Evolutionary conservation across 2,113 vertebrate species (phyloP).

Genomic region (Sakesphorus luctuosus): DNA sequence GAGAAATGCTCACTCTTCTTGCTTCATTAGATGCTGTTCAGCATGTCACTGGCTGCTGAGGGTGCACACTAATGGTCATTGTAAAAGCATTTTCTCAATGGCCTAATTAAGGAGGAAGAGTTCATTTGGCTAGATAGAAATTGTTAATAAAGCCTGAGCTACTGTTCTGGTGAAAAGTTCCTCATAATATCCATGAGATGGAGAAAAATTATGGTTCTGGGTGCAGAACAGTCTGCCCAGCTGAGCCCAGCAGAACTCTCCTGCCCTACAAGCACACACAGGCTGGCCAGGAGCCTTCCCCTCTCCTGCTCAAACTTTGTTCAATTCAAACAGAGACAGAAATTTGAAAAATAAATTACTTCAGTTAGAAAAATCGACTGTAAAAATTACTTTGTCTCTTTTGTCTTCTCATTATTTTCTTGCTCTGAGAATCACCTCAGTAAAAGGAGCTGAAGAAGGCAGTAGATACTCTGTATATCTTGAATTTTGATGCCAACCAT

Average conservation of each 20-base stretch:
- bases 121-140: neutral
- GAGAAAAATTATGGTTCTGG: neutral
- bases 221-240: neutral
- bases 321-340: neutral
- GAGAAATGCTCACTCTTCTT: neutral
- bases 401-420: neutral
- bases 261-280: fast-evolving
- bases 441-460: neutral
- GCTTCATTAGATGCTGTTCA: neutral
- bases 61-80: neutral
- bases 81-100: neutral
- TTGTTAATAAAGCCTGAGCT: neutral
- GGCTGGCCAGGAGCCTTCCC: neutral
- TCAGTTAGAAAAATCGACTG: neutral
- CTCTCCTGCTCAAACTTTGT: neutral
- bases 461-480: neutral
- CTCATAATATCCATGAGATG: neutral
- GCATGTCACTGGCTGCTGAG: neutral
- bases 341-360: neutral
- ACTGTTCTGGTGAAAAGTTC: neutral
- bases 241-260: neutral
- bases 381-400: neutral
- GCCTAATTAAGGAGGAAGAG: neutral
- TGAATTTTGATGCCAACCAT: neutral
- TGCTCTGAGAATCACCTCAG: neutral